A percentile compares a stretch with the other conserved stretches of the same genome.
These are phyloP conservation scores for Protonemura montana DNA, from an alignment of 2,888 invertebrate species.

Conservation along the genomic window DNA sequence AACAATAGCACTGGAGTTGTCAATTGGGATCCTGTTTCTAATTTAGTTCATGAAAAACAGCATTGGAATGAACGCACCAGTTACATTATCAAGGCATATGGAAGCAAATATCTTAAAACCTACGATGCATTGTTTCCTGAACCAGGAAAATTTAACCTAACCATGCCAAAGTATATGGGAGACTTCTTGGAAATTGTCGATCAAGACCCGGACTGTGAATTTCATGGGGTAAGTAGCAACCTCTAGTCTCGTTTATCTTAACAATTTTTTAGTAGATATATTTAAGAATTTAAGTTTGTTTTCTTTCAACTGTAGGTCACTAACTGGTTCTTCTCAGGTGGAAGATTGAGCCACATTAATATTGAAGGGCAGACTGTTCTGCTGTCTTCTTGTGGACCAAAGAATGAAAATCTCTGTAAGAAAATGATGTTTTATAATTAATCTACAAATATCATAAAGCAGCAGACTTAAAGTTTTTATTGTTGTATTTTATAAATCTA, in stretches of 20 bases:
- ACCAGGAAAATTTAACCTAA: background rate
- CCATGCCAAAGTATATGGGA: background rate
- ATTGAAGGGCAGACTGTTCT: conserved; percentile 8
- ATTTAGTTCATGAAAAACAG: conserved; percentile 13
- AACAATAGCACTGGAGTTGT: background rate
- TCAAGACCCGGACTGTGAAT: conserved; percentile 20
- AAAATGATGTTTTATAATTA: background rate
- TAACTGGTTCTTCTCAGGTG: conserved; percentile 22
- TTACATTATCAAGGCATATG: background rate
- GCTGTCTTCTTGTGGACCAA: background rate
- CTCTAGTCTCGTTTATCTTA: too few species aligned
- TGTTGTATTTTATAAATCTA: too few species aligned
- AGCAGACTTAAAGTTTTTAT: too few species aligned
- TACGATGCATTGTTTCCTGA: background rate
- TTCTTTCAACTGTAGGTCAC: background rate
- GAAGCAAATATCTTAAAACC: background rate
- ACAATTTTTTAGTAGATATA: background rate
- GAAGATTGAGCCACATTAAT: background rate
- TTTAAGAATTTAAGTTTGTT: background rate
- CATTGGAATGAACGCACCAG: background rate
- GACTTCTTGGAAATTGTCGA: background rate
- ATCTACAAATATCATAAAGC: too few species aligned
- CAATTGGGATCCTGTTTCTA: conserved; percentile 1
- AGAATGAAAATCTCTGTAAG: conserved; percentile 20
- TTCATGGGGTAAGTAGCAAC: conserved; percentile 23